Conservation (phyloP, 2,113 vertebrate species). For the Peucedramus taeniatus region DNA sequence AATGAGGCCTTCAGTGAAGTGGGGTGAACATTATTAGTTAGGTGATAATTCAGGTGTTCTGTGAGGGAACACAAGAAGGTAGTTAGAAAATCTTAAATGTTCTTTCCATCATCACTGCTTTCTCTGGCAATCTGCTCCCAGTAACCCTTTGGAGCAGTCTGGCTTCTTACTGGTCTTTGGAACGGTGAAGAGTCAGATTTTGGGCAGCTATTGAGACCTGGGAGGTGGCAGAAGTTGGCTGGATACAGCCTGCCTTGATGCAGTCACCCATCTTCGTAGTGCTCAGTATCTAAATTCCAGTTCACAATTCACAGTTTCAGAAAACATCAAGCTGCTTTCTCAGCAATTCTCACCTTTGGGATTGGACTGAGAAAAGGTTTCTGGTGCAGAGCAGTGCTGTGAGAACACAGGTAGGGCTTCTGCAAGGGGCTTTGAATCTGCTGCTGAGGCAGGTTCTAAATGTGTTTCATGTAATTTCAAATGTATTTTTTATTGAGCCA, state of each 20-base stretch:
- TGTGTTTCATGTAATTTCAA: background rate
- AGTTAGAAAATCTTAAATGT: background rate
- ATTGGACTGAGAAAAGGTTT: background rate
- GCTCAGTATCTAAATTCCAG: background rate
- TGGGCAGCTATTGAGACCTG: background rate
- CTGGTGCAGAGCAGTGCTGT: background rate
- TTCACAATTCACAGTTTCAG: background rate
- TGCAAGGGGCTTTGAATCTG: background rate
- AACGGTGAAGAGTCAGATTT: background rate
- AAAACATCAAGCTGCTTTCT: background rate
- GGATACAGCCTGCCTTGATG: background rate
- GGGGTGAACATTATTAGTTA: background rate
- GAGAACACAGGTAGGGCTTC: background rate
- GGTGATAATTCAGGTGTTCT: background rate
- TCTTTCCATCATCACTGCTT: background rate
- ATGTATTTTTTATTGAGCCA: background rate
- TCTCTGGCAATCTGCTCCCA: background rate
- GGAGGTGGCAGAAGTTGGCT: background rate
- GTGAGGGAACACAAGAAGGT: background rate
- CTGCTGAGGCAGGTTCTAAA: background rate
- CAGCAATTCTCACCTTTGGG: background rate
- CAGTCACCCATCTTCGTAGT: fast-evolving
- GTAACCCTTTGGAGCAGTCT: background rate
- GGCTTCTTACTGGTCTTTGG: background rate
- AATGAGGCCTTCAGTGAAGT: fast-evolving